Evolutionary conservation across 30 jellyfish, hydroid and myxozoan genomes (phyloP), one percentile per base, ranked within the genome.

Genomic region (Morbakka virulenta): DNA sequence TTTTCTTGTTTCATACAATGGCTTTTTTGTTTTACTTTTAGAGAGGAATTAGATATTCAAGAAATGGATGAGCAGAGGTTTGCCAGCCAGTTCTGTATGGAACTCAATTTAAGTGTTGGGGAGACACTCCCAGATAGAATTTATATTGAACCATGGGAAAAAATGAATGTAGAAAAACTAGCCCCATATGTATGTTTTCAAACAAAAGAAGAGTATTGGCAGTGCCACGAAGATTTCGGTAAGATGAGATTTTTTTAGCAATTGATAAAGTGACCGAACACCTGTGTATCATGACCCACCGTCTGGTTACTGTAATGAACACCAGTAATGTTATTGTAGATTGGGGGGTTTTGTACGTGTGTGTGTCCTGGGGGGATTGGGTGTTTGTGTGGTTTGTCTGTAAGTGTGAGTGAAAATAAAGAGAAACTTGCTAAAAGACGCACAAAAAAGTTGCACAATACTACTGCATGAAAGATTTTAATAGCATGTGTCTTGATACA

Each of bases 121-220:
- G 72, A 81, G 3, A 96, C 83, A 50, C 11, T 87, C n/a, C 63
- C 95, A 2, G 61, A 67, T 3, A 69, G 35, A 17, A 29, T 75
- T 0, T 84, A 69, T 79, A 84, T 94, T 2, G 95, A 83, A 50
- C 95, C 97, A 27, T 90, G 97, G 97, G 97, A 90, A 31, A 83
- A 90, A 72, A 62, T 90, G 83, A 27, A 80, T 28, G 79, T 80
- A 14, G 95, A 79, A 4, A 90, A 90, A 65, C 34, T 83, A 28
- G 26, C 91, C 0, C 97, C 97, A 9, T 49, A 72, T 53, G 90
- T 78, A 21, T 90, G 97, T 72, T 90, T 90, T 61, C 41, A 82
- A 14, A 72, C 95, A 50, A 90, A 73, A 66, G 97, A 90, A 67
- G 97, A 90, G 25, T 90, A 90, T 63, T 77, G 96, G 96, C 83